Base-by-base conservation (phyloP, 2,888 invertebrate species). In the Drosophila aldrichi region DNA sequence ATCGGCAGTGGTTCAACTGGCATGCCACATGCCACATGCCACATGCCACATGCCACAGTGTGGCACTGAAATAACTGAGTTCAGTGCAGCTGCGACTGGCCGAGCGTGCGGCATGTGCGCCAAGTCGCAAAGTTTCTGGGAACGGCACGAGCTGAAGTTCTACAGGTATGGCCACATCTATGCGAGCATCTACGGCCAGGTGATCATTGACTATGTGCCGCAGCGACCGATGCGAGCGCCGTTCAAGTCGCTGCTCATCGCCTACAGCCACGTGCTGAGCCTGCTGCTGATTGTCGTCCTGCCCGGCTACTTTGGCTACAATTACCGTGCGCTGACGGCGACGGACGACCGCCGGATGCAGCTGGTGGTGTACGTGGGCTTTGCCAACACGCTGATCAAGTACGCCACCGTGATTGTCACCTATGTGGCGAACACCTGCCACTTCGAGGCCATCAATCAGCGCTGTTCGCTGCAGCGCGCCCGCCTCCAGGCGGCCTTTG, bases 81-180 rank as follows among this genome's bases (percentile, higher is more conserved):
- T 73, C 55, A 62, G 73, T 68, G 44, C 49, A 18, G n/a, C 22
- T 38, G 18, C 44, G 38, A 8, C 54, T 32, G 43, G 48, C 67
- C 7, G 36, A 34, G 64, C 20, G 51, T 38, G 43, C 41, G 48
- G 43, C 56, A 75, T 59, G 60, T 22, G 76, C 40, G 32, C 10
- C 9, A 32, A 34, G 49, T 14, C 32, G 34, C 43, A 22, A 32
- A 90, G 81, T 36, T 86, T 91, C 55, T 91, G 90, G 90, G 90
- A 91, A 34, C 79, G 80, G 0, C 83, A 91, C 62, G 88, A 86
- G 66, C 48, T 74, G 10, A 88, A 82, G 56, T 79, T 91, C 70
- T 91, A 78, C 41, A 73, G 76, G 18, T 91, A 89, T 40, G 90
- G 91, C 3, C 86, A 91, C 52, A 72, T 91, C 36, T 91, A 91